Evolutionary conservation across 2,797 vertebrate species (phyloP).

Genomic region (Manis javanica): DNA sequence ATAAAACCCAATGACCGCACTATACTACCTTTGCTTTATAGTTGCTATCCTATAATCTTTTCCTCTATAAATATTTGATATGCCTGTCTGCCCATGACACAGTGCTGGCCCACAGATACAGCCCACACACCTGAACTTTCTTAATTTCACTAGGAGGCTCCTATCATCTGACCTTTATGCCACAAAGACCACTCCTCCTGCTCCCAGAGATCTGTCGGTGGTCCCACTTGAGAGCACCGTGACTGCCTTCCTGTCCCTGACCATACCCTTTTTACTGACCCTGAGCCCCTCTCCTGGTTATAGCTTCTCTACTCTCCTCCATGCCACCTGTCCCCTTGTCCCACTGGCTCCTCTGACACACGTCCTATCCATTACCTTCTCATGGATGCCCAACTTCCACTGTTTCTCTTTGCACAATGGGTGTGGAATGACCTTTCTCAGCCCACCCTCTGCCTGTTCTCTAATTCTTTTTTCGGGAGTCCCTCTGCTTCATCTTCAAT

Average conservation of each 20-base stretch:
- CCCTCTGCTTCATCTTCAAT: rapidly evolving
- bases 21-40: rapidly evolving
- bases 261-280: background rate
- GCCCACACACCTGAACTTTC: background rate
- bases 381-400: background rate
- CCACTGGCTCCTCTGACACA: background rate
- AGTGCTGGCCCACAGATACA: background rate
- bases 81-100: background rate
- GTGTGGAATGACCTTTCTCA: rapidly evolving
- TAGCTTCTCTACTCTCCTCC: background rate
- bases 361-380: too few species aligned
- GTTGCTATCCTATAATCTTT: too few species aligned
- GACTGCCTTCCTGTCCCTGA: background rate
- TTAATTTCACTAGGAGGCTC: background rate
- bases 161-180: background rate
- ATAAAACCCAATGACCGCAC: background rate
- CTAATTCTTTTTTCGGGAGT: background rate
- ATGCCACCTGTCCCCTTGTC: background rate
- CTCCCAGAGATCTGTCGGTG: background rate
- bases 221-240: background rate
- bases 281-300: background rate
- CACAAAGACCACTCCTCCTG: background rate
- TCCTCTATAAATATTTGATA: background rate
- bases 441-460: rapidly evolving
- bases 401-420: background rate